Evolutionary conservation across 2,888 invertebrate species (phyloP), one percentile per base, ranked within the genome.

Genomic region (Deroplatys truncata): DNA sequence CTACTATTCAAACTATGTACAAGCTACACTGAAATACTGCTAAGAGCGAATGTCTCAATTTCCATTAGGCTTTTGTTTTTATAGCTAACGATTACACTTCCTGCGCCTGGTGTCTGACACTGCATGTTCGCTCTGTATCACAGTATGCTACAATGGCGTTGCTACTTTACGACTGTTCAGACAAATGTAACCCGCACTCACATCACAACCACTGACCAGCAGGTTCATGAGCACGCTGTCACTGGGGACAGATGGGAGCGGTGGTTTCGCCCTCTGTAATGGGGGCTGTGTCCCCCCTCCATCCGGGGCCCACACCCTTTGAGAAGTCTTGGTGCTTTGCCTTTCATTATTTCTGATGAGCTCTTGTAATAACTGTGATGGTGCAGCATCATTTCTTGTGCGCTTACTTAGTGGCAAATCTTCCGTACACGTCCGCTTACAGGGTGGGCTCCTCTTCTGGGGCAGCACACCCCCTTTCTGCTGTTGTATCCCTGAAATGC

Each of bases 181-280:
- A 94, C 98, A 98, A 93, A 97, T 96, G 94, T 98, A 98, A 92
- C 98, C 98, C 92, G 98, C 97, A 94, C 97, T 97, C 93, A 97
- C 97, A 94, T 98, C 98, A 94, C 98, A 98, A 92, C 98, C 98
- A 95, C 97, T 98, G 94, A 98, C 97, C 95, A 98, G 95, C 92
- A 98, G 96, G 95, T 98, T 98, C 96, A 98, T 97, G 93, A 98
- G 96, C 93, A 98, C 98, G 94, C 97, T 97, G 92, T 96, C 96
- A 89, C 96, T 96, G 90, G 86, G 89, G 15, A 25, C 35, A 72
- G 56, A 56, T 1, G 28, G 89, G 13, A 84, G 86, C 13, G 88
- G 88, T 72, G 84, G 88, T 31, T 89, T 86, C 25, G 56, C 56
- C 56, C 56, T 72, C 7, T 1, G 56, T 72, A 72, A 72, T 7